Percentiles rank a stretch among this genome's conserved stretches.
These are phyloP conservation scores for Sarcophaga peregrina DNA, from an alignment of 1,140 invertebrate species.

Conservation along the genomic window DNA sequence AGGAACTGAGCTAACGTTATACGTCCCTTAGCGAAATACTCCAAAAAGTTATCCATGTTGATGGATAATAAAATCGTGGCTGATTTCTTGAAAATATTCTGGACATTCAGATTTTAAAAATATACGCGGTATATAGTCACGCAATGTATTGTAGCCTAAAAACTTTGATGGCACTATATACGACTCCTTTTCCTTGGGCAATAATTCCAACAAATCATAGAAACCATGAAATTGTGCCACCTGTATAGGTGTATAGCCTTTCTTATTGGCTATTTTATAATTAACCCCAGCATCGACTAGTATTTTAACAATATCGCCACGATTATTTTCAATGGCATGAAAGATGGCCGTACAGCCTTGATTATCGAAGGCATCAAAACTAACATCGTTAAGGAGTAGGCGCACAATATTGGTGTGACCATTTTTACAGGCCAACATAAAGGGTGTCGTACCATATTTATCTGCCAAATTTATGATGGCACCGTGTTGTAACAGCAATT, in stretches of 20 bases:
- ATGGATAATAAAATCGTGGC: constrained; percentile 62
- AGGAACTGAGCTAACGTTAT: constrained; percentile 66
- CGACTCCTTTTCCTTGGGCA: constrained; percentile 55
- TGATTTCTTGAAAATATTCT: constrained; percentile 67
- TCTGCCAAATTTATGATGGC: constrained; percentile 64
- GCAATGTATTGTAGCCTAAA: constrained; percentile 54
- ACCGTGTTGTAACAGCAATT: constrained; percentile 51
- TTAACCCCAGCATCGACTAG: constrained; percentile 65
- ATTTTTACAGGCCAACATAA: constrained; percentile 68
- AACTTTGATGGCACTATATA: constrained; percentile 54
- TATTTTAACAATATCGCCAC: constrained; percentile 63
- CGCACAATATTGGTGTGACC: constrained; percentile 64
- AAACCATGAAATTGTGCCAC: constrained; percentile 66
- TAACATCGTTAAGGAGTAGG: constrained; percentile 63
- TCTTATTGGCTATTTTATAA: constrained; percentile 61
- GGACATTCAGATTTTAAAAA: constrained; percentile 65
- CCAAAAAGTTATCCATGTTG: constrained; percentile 57
- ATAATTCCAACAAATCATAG: constrained; percentile 64
- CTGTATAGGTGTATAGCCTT: constrained; percentile 66
- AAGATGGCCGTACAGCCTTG: constrained; percentile 68
- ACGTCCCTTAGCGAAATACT: constrained; percentile 61
- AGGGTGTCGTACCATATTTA: constrained; percentile 66
- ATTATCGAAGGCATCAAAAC: constrained; percentile 66
- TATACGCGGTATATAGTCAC: constrained; percentile 61
- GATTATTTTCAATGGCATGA: constrained; percentile 68